Base-by-base conservation (phyloP, 2,888 invertebrate genomes). In the Meghimatium bilineatum region DNA sequence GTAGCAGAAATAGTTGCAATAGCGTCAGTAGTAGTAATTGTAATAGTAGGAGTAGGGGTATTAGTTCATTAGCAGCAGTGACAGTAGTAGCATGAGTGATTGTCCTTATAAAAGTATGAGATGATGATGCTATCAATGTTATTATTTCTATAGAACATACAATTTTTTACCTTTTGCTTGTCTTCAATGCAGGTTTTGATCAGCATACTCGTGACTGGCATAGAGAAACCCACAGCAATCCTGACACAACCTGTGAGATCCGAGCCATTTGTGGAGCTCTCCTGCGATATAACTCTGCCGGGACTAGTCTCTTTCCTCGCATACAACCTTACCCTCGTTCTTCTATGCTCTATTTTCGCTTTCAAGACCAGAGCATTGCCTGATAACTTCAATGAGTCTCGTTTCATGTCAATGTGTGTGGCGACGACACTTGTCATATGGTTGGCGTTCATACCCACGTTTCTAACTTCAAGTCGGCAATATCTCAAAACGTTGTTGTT, bases 301-400 rank as follows among this genome's bases (percentile, higher is more conserved):
- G 90, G 90, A 38, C 83, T 91, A 63, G 52, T 87, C 38, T 86
- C 88, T 12, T 89, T 90, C 36, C 87, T 91, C 36, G 79, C 84
- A 75, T 91, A 90, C 87, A 91, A 91, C 87, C 85, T 90, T 26
- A 52, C 90, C 12, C 87, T 91, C 69, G 88, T 92, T 23, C 32
- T 89, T 34, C 85, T 89, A 67, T 90, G 90, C 76, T 87, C 91
- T 12, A 85, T 89, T 69, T 90, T 90, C 75, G 91, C 91, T 67
- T 91, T 91, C 86, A 91, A 90, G 83, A 90, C 91, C 52, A 81
- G 92, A 49, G 91, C 90, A 82, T 86, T 91, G 20, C 92, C 92
- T 20, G 90, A 91, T 80, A 91, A 91, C 79, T 92, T 90, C 87
- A 92, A 91, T 87, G 92, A 92, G 87, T 90, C 91, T 0, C 87